phyloP scores from a whole-genome alignment of 2,888 invertebrate genomes.

The Xylocampa areola region DNA sequence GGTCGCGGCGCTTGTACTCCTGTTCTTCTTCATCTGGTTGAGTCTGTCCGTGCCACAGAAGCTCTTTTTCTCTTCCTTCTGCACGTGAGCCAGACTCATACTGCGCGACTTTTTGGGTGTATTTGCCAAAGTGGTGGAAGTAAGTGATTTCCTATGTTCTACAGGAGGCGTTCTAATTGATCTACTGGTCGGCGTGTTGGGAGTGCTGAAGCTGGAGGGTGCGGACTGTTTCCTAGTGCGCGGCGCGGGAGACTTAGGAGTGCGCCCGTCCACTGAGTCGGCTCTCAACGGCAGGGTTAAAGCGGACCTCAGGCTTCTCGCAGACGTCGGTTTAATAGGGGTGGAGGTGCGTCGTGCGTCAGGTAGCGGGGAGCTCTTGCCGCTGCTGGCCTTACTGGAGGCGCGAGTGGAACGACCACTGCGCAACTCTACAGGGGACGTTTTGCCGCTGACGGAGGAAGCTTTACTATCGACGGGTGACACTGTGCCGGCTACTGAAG shows the following conservation, averaged over 20 bases:
- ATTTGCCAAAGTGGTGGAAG: conserved; percentile 64
- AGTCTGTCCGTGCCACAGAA: conserved; percentile 79
- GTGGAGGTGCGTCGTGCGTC: conserved; percentile 73
- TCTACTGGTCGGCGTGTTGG: conserved; percentile 73
- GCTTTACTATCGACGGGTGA: conserved; percentile 77
- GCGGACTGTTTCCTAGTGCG: conserved; percentile 81
- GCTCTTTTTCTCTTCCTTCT: conserved; percentile 69
- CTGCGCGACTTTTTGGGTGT: conserved; percentile 84
- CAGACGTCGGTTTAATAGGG: conserved; percentile 62
- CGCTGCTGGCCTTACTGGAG: conserved; percentile 67
- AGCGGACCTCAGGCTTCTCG: conserved; percentile 63
- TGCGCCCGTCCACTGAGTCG: conserved; percentile 60
- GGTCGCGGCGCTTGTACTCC: conserved; percentile 69
- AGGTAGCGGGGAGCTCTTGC: conserved; percentile 66
- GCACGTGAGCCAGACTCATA: conserved; percentile 78
- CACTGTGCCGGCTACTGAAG: conserved; percentile 65
- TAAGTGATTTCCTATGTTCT: conserved; percentile 75
- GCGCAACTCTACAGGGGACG: conserved; percentile 67
- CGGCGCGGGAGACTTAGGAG: conserved; percentile 60
- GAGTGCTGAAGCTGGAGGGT: conserved; percentile 79
- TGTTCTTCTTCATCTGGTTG: conserved; percentile 67
- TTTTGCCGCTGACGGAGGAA: conserved; percentile 73
- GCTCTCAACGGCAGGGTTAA: conserved; percentile 76
- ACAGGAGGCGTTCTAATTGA: conserved; percentile 74
- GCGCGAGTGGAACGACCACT: conserved; percentile 62